Evolutionary conservation across 2,113 vertebrate genomes (phyloP).

Genomic region (Vidua macroura): DNA sequence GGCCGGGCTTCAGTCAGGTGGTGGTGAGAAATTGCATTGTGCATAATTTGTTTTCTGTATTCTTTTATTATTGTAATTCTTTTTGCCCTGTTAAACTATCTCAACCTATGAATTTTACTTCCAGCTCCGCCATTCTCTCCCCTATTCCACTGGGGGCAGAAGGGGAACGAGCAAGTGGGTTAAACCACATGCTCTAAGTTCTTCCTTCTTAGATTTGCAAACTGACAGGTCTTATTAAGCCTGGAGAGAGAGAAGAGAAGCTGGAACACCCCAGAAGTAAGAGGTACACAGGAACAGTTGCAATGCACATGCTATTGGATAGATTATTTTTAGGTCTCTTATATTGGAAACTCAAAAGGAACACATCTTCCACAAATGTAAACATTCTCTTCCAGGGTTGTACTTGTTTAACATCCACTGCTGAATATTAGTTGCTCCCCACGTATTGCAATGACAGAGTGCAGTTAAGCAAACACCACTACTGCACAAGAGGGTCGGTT

Average conservation of each 20-base stretch:
- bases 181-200: not conserved
- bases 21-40: not conserved
- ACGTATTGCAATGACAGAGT: not conserved
- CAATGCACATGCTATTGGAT: not conserved
- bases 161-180: not conserved
- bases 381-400: not conserved
- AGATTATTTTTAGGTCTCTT: not conserved
- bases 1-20: not conserved
- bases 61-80: not conserved
- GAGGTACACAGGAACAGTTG: not conserved
- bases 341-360: not conserved
- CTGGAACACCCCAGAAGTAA: not conserved
- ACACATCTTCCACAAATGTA: not conserved
- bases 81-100: not conserved
- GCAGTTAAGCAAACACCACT: slow-evolving; percentile 49
- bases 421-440: not conserved
- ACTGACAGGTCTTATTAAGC: not conserved
- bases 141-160: not conserved
- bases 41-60: not conserved
- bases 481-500: not conserved
- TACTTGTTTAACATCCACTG: not conserved
- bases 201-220: not conserved
- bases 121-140: not conserved
- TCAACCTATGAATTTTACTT: not conserved
- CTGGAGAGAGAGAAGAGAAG: not conserved